These are phyloP conservation scores for Grammomys dolichurus DNA, from an alignment of 2,113 vertebrate species.

Conservation along the genomic window DNA sequence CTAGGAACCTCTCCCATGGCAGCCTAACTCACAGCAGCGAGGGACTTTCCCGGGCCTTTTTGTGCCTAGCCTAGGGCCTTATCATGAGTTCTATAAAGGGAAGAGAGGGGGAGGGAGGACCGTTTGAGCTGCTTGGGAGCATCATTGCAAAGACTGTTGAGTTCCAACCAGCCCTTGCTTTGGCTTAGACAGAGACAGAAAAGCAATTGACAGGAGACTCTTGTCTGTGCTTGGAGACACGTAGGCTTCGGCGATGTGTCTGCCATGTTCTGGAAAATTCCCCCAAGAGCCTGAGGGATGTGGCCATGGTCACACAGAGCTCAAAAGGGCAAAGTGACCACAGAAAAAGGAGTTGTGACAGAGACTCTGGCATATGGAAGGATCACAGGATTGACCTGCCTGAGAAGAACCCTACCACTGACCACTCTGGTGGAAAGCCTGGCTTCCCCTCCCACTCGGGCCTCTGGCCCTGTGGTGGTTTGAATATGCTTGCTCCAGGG, in stretches of 20 bases:
- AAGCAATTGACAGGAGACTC: not conserved
- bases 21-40: accelerated
- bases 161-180: not conserved
- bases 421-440: not conserved
- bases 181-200: not conserved
- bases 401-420: not conserved
- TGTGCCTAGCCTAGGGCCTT: not conserved
- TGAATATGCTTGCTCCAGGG: no score
- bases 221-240: not conserved
- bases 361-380: accelerated
- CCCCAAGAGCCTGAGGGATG: not conserved
- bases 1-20: not conserved
- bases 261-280: conserved; percentile 5
- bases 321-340: not conserved
- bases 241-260: not conserved
- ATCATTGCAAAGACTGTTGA: not conserved
- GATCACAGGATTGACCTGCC: not conserved
- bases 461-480: not conserved
- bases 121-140: not conserved
- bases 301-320: not conserved
- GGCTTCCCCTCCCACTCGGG: not conserved
- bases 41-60: accelerated
- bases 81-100: not conserved
- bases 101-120: not conserved
- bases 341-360: not conserved